These are phyloP conservation scores for Columbina picui DNA, from an alignment of 2,113 vertebrate genomes.

Conservation along the genomic window DNA sequence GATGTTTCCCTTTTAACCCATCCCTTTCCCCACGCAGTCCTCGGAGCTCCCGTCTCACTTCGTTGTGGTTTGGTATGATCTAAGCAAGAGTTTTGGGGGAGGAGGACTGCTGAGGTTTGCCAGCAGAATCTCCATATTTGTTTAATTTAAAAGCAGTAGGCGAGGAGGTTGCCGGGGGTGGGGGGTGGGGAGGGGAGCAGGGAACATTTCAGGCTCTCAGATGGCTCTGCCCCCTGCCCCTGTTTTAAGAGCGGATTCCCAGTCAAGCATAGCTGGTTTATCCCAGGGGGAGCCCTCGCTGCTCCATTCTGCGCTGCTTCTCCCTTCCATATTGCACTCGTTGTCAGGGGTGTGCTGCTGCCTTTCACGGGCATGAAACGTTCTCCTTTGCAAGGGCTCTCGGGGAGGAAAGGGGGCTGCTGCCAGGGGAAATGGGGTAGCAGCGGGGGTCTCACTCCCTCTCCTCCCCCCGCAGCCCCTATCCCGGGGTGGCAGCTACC, in stretches of 20 bases:
- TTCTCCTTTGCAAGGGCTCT: not conserved
- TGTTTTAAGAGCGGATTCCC: constrained; percentile 51
- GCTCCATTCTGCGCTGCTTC: constrained; percentile 8
- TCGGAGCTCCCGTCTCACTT: not conserved
- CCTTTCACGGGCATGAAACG: not conserved
- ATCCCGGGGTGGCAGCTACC: not conserved
- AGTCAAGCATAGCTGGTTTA: constrained; percentile 30
- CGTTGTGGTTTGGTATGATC: accelerated
- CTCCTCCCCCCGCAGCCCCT: not conserved
- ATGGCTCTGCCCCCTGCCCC: constrained; percentile 30
- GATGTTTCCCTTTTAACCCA: constrained; percentile 26
- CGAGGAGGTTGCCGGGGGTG: not conserved
- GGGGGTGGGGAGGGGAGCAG: not conserved
- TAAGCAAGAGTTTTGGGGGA: constrained; percentile 1
- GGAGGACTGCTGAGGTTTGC: not conserved
- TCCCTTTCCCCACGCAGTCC: not conserved
- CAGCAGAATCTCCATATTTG: constrained; percentile 41
- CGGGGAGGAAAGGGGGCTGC: not conserved
- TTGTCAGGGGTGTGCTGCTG: not conserved
- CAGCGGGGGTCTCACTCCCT: accelerated
- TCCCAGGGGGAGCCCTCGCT: constrained; percentile 43
- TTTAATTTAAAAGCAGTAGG: constrained; percentile 40
- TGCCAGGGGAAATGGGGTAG: not conserved
- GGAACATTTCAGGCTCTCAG: constrained; percentile 41
- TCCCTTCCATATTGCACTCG: not conserved